Percentiles rank a stretch among this genome's conserved stretches.
Conservation (phyloP, 1,140 invertebrate genomes). For the Drosophila chauvacae region DNA sequence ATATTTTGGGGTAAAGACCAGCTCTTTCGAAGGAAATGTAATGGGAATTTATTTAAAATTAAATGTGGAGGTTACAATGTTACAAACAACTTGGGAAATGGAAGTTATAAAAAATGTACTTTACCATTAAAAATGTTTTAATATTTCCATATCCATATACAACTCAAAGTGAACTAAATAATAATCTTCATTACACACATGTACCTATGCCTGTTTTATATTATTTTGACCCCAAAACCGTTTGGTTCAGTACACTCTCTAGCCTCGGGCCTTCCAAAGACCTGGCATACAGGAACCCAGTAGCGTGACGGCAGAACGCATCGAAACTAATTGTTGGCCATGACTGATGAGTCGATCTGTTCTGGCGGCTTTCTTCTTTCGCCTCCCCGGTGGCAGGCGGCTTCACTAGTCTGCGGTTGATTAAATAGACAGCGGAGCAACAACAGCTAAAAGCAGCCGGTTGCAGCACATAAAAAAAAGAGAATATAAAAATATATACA, state of each 20-base stretch:
- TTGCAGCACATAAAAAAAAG: slow-evolving; percentile 24
- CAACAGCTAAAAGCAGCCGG: slow-evolving; percentile 25
- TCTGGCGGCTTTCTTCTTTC: slow-evolving; percentile 30
- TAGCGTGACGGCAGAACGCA: slow-evolving; percentile 49
- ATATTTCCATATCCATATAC: neutral
- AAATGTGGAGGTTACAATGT: neutral
- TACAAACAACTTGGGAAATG: neutral
- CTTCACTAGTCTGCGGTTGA: slow-evolving; percentile 45
- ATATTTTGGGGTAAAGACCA: neutral
- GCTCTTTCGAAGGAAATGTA: neutral
- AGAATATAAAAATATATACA: slow-evolving; percentile 14
- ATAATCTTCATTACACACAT: neutral
- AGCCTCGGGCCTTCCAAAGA: neutral
- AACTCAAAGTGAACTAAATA: neutral
- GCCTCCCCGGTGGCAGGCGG: slow-evolving; percentile 9
- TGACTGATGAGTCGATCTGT: slow-evolving; percentile 68
- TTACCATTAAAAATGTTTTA: neutral
- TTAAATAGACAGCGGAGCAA: slow-evolving; percentile 48
- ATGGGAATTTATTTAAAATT: neutral
- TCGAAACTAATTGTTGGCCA: slow-evolving; percentile 61
- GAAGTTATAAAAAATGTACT: neutral
- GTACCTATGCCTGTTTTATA: neutral
- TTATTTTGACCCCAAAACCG: neutral
- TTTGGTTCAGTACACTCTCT: neutral
- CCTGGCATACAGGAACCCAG: slow-evolving; percentile 1